These are phyloP conservation scores for Oreotragus oreotragus DNA, from an alignment of 2,113 vertebrate species.

Conservation along the genomic window DNA sequence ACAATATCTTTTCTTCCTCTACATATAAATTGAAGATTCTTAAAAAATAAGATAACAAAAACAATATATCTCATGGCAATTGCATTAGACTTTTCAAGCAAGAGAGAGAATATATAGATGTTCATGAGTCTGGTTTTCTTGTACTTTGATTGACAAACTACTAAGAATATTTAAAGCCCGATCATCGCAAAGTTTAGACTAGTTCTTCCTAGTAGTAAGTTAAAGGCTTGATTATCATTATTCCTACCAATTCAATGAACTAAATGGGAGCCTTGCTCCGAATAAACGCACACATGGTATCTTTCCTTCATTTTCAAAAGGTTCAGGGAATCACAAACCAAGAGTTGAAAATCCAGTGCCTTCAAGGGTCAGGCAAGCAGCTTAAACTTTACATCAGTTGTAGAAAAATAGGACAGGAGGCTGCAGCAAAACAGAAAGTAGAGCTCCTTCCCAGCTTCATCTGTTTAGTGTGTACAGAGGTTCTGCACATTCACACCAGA, in stretches of 20 bases:
- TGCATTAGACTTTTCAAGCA: not conserved
- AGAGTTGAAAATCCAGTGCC: not conserved
- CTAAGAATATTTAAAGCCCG: not conserved
- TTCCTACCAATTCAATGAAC: not conserved
- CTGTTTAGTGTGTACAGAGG: not conserved
- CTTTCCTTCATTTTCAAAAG: not conserved
- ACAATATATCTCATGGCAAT: not conserved
- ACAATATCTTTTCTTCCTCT: not conserved
- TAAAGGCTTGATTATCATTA: not conserved
- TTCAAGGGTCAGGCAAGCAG: not conserved
- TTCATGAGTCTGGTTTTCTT: not conserved
- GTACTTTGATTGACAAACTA: not conserved
- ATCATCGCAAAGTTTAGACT: constrained; percentile 3
- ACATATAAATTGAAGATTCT: not conserved
- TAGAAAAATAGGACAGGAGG: not conserved
- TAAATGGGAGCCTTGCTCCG: not conserved
- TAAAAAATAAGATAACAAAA: not conserved
- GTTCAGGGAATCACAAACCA: not conserved
- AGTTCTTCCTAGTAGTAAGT: not conserved
- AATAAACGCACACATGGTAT: not conserved
- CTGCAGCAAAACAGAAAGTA: not conserved
- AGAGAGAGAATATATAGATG: not conserved
- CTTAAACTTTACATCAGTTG: not conserved
- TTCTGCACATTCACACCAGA: not conserved
- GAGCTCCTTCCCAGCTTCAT: not conserved